Percentiles rank a stretch among this genome's conserved stretches.
Evolutionary conservation across 1,140 invertebrate species (phyloP).

Genomic region (Dendroctonus ponderosae): DNA sequence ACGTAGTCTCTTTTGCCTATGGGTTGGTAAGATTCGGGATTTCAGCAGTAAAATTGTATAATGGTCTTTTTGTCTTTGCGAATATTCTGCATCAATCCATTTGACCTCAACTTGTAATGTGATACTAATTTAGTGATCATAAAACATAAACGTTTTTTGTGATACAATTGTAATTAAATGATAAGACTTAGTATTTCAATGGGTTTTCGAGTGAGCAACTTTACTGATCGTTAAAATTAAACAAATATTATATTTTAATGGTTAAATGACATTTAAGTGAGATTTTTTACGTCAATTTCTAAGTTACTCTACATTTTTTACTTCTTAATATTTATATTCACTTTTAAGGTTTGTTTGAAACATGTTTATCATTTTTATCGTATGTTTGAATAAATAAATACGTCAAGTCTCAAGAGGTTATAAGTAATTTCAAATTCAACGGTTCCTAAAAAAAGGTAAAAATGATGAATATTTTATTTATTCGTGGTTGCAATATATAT

Average conservation of each 20-base stretch:
- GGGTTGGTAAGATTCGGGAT: conserved; percentile 28
- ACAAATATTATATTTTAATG: conserved; percentile 16
- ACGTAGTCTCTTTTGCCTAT: conserved; percentile 11
- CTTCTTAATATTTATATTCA: conserved; percentile 18
- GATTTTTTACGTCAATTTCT: conserved; percentile 21
- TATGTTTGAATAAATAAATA: neutral
- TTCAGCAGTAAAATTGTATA: conserved; percentile 9
- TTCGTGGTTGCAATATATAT: neutral
- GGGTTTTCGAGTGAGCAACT: conserved; percentile 32
- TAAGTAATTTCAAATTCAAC: neutral
- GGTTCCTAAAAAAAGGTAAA: neutral
- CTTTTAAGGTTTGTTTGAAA: neutral
- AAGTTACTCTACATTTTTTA: conserved; percentile 4
- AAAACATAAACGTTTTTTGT: conserved; percentile 42
- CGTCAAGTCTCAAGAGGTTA: neutral
- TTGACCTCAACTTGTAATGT: conserved; percentile 38
- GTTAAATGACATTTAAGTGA: conserved; percentile 32
- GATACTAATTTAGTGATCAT: conserved; percentile 44
- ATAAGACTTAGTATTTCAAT: conserved; percentile 41
- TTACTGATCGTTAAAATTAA: conserved; percentile 14
- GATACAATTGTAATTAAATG: conserved; percentile 40
- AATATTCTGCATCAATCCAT: conserved; percentile 33
- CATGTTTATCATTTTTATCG: neutral
- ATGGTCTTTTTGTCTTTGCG: conserved; percentile 24
- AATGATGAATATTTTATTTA: conserved; percentile 1